phyloP scores from a whole-genome alignment of 2,797 vertebrate species.

The Morelia viridis region DNA sequence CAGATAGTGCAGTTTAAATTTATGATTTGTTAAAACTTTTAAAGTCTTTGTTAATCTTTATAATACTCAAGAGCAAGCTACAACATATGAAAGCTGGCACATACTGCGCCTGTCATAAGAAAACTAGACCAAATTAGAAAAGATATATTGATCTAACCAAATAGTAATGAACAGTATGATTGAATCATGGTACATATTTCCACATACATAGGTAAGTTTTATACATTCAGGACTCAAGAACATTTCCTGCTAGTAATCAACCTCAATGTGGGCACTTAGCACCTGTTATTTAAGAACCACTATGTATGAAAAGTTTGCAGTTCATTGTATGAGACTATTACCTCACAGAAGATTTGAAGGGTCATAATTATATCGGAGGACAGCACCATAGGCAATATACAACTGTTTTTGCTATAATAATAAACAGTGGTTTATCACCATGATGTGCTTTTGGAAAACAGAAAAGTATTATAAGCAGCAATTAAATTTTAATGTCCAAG shows the following conservation, averaged over 20 bases:
- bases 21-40: not conserved
- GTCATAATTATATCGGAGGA: not conserved
- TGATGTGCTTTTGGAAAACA: not conserved
- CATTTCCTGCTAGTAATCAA: not conserved
- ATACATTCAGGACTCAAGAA: not conserved
- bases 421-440: not conserved
- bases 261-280: not conserved
- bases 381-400: not conserved
- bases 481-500: not conserved
- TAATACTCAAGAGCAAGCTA: not conserved
- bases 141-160: not conserved
- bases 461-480: not conserved
- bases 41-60: not conserved
- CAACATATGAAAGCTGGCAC: not conserved
- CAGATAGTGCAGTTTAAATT: not conserved
- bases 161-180: not conserved
- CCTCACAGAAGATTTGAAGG: not conserved
- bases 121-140: not conserved
- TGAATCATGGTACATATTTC: not conserved
- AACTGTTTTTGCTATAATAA: not conserved
- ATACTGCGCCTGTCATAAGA: not conserved
- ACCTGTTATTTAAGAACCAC: not conserved
- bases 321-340: not conserved
- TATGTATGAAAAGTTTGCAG: not conserved
- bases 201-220: not conserved